These are phyloP conservation scores for Parnassius apollo DNA, from an alignment of 2,888 invertebrate species.

Conservation along the genomic window DNA sequence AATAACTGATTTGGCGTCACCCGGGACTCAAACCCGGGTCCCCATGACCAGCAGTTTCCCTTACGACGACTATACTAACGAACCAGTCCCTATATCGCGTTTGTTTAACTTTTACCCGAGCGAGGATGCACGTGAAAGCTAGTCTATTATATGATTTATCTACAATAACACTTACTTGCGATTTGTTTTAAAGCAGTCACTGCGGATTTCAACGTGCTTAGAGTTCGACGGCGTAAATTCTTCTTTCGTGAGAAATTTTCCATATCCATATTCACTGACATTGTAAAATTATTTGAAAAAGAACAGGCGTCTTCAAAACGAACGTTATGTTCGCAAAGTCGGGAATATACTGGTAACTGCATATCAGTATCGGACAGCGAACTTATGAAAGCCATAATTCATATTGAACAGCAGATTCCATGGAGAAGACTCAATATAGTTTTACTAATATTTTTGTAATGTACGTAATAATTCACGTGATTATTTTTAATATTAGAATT, in stretches of 20 bases:
- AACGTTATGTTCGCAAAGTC: slow-evolving; percentile 67
- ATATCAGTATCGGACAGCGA: slow-evolving; percentile 63
- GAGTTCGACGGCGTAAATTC: slow-evolving; percentile 68
- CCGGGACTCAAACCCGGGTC: no score
- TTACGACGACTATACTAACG: no score
- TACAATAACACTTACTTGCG: slow-evolving; percentile 61
- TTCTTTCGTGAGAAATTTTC: slow-evolving; percentile 70
- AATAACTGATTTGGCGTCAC: no score
- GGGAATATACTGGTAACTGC: slow-evolving; percentile 73
- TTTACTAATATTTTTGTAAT: no score
- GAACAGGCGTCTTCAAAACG: slow-evolving; percentile 27
- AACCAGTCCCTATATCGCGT: no score
- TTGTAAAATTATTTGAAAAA: slow-evolving; percentile 27
- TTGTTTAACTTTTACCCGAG: no score
- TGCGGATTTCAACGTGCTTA: slow-evolving; percentile 72
- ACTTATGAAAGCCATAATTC: slow-evolving; percentile 57
- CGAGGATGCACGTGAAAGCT: no score
- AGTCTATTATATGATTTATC: no score
- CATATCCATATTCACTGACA: slow-evolving; percentile 73
- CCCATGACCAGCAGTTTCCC: no score
- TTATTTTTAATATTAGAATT: no score
- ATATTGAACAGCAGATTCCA: slow-evolving; percentile 50
- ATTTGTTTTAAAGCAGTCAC: slow-evolving; percentile 73
- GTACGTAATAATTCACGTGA: no score
- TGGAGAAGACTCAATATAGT: slow-evolving; percentile 40